Evolutionary conservation across 2,113 vertebrate genomes (phyloP).

Genomic region (Rhynchopsitta pachyrhyncha): DNA sequence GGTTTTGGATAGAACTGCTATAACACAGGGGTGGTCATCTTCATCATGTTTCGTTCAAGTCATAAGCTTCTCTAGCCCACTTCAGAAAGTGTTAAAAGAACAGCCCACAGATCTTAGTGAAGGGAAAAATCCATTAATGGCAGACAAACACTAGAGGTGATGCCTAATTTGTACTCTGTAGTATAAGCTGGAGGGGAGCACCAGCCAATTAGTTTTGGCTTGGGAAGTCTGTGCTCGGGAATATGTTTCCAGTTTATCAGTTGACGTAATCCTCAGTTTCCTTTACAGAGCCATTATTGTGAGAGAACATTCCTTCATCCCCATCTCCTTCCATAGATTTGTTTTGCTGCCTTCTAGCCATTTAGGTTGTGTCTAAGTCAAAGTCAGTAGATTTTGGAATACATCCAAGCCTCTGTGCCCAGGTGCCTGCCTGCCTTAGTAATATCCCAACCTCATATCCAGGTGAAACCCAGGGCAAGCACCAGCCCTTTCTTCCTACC

Average conservation of each 20-base stretch:
- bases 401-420: conserved; percentile 24
- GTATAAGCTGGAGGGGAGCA: neutral
- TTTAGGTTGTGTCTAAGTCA: conserved; percentile 1
- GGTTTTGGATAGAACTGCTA: neutral
- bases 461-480: conserved; percentile 56
- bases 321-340: conserved; percentile 5
- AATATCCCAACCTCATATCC: conserved; percentile 38
- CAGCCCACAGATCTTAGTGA: neutral
- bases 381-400: conserved; percentile 36
- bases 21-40: neutral
- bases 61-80: neutral
- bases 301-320: conserved; percentile 3
- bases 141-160: neutral
- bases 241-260: conserved; percentile 14
- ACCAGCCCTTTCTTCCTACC: conserved; percentile 19
- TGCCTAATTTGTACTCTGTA: neutral
- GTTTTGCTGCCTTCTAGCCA: conserved; percentile 41
- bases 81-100: neutral
- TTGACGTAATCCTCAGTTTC: conserved; percentile 23
- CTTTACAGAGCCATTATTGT: neutral
- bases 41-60: neutral
- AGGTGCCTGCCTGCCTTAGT: conserved; percentile 27
- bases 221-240: neutral
- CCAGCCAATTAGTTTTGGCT: neutral
- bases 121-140: neutral